These are phyloP conservation scores for Pristionchus exspectatus DNA, from an alignment of 2,888 invertebrate genomes.

Conservation along the genomic window DNA sequence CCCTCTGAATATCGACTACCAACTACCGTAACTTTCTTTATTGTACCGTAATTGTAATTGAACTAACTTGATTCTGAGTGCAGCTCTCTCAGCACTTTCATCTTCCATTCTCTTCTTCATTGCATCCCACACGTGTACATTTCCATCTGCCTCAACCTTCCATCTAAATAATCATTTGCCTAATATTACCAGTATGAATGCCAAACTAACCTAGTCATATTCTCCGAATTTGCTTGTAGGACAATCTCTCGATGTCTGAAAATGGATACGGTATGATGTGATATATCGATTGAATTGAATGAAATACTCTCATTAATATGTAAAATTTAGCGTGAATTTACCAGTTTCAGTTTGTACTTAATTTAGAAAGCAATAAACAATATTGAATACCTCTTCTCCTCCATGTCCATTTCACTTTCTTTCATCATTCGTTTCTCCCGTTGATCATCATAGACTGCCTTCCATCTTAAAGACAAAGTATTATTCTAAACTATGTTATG, in stretches of 20 bases:
- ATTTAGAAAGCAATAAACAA: too few species aligned
- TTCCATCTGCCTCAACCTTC: background rate
- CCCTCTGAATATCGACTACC: background rate
- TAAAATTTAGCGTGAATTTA: background rate
- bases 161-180: background rate
- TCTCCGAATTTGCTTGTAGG: background rate
- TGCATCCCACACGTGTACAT: background rate
- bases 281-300: background rate
- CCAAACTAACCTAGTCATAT: background rate
- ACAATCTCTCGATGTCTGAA: background rate
- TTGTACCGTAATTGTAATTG: background rate
- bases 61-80: background rate
- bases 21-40: too few species aligned
- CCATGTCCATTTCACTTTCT: background rate
- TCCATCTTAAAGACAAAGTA: background rate
- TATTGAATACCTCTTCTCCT: background rate
- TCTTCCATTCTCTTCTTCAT: slow-evolving; percentile 1
- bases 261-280: background rate
- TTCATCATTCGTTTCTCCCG: background rate
- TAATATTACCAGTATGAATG: background rate
- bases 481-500: too few species aligned
- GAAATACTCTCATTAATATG: background rate
- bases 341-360: too few species aligned
- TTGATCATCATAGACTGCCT: background rate
- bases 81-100: slow-evolving; percentile 17